Evolutionary conservation across 2,113 vertebrate species (phyloP).

Genomic region (Mugil cephalus): DNA sequence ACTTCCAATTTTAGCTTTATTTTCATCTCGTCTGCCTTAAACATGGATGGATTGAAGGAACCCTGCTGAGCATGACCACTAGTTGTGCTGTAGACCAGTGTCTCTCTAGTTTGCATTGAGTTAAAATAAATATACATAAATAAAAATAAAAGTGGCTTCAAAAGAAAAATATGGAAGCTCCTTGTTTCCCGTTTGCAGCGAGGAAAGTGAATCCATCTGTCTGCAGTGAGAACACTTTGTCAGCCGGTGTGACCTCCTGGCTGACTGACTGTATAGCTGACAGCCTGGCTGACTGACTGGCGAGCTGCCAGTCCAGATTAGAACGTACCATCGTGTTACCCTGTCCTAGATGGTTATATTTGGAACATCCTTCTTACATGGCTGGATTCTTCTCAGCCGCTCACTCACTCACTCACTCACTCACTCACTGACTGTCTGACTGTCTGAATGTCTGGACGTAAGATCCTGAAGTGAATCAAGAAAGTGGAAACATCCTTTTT

Average conservation of each 20-base stretch:
- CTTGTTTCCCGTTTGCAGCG: neutral
- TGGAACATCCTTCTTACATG: constrained; percentile 29
- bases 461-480: neutral
- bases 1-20: no score
- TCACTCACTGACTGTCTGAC: constrained; percentile 4
- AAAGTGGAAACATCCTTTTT: no score
- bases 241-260: constrained; percentile 1
- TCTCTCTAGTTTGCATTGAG: no score
- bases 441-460: neutral
- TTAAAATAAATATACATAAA: no score
- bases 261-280: neutral
- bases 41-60: no score
- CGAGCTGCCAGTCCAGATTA: constrained; percentile 2
- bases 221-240: constrained; percentile 6
- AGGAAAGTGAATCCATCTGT: neutral
- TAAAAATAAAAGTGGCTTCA: no score
- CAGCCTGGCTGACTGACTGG: neutral
- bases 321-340: neutral
- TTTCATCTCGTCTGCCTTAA: no score
- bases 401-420: constrained; percentile 1
- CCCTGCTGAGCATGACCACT: no score
- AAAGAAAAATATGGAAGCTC: no score
- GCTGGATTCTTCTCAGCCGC: constrained; percentile 15
- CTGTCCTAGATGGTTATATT: constrained; percentile 28
- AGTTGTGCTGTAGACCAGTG: no score